Conservation (phyloP, 1,140 invertebrate genomes). For the Parasteatoda tepidariorum region DNA sequence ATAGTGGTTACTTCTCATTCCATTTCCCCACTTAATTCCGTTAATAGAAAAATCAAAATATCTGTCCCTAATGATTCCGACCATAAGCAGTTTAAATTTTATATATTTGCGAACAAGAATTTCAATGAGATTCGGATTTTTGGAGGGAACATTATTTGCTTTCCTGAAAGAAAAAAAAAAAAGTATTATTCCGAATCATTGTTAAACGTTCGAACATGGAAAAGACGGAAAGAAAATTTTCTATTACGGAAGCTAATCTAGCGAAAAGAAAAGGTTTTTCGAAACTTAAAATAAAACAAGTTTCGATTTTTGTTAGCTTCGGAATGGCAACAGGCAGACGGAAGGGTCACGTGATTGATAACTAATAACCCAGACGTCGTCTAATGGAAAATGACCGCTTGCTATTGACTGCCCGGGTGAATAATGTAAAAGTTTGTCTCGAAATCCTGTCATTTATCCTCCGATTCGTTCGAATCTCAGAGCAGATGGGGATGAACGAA, state of each 20-base stretch:
- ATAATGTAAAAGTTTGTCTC: conserved; percentile 42
- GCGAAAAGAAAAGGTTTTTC: conserved; percentile 20
- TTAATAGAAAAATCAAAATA: too few relatives aligned
- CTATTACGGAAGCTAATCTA: conserved; percentile 56
- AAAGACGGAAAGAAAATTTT: conserved; percentile 1
- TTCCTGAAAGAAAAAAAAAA: too few relatives aligned
- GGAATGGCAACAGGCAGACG: conserved; percentile 37
- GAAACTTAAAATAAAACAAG: not conserved
- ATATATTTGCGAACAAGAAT: too few relatives aligned
- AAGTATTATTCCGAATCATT: too few relatives aligned
- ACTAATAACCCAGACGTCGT: conserved; percentile 55
- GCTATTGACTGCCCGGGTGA: conserved; percentile 53
- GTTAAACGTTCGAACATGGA: too few relatives aligned
- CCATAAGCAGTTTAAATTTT: too few relatives aligned
- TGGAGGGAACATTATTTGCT: too few relatives aligned
- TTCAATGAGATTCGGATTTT: too few relatives aligned
- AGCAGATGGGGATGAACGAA: conserved; percentile 51
- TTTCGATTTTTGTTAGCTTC: not conserved
- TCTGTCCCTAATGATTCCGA: too few relatives aligned
- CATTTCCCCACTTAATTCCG: too few relatives aligned
- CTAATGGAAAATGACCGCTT: conserved; percentile 59
- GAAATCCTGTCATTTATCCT: conserved; percentile 36
- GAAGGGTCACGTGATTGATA: conserved; percentile 59
- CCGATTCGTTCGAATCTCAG: conserved; percentile 2
- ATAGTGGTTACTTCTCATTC: too few relatives aligned